Evolutionary conservation across 2,797 vertebrate species (phyloP).

Genomic region (Thunnus albacares): DNA sequence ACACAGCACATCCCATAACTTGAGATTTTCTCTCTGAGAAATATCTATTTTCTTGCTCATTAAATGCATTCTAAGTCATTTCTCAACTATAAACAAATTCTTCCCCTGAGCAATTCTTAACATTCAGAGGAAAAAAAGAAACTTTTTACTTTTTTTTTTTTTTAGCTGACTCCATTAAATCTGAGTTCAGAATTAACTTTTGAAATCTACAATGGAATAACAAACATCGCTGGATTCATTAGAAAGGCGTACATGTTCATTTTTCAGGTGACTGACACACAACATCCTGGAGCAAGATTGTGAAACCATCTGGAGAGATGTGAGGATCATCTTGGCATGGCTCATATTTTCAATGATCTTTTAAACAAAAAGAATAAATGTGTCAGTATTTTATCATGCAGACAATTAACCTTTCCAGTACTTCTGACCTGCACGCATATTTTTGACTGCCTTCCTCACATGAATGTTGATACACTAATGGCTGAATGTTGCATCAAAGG

Average conservation of each 20-base stretch:
- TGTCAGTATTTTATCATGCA: background rate
- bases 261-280: conserved; percentile 41
- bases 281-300: conserved; percentile 2
- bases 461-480: background rate
- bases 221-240: conserved; percentile 21
- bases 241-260: background rate
- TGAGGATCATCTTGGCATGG: conserved; percentile 5
- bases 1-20: conserved; percentile 19
- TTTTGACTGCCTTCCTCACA: background rate
- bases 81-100: conserved; percentile 69
- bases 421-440: background rate
- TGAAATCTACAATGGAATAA: conserved; percentile 27
- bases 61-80: conserved; percentile 59
- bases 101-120: conserved; percentile 58
- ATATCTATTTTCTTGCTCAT: conserved; percentile 66
- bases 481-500: background rate
- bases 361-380: background rate
- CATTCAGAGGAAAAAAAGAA: conserved; percentile 6
- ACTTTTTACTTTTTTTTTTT: conserved; percentile 14
- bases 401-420: background rate
- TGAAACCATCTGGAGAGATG: conserved; percentile 12
- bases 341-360: background rate
- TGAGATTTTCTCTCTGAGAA: conserved; percentile 35
- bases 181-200: conserved; percentile 44
- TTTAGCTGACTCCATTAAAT: conserved; percentile 34